Conservation (phyloP, 2,888 invertebrate genomes). For the Marronus borbonicus region DNA sequence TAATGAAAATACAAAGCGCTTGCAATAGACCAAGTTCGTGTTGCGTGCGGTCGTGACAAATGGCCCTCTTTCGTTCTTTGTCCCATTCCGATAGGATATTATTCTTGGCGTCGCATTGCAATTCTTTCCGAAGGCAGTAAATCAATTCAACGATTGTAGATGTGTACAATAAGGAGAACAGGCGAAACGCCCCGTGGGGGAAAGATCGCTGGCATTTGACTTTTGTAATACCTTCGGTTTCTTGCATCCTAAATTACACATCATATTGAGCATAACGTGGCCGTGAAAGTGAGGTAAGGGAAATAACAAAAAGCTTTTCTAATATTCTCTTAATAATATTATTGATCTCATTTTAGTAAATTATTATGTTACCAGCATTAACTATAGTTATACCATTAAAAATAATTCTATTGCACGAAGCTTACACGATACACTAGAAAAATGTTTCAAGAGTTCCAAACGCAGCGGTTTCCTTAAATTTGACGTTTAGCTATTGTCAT, state of each 20-base stretch:
- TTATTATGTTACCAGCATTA: too few relatives aligned
- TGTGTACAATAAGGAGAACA: constrained; percentile 30
- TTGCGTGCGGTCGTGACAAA: constrained; percentile 46
- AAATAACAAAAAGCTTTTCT: too few relatives aligned
- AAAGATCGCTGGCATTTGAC: constrained; percentile 1
- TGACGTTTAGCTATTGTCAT: too few relatives aligned
- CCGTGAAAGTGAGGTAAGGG: too few relatives aligned
- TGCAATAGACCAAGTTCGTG: constrained; percentile 50
- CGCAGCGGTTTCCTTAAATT: too few relatives aligned
- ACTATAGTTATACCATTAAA: too few relatives aligned
- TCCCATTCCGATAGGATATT: constrained; percentile 57
- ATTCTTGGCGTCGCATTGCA: constrained; percentile 59
- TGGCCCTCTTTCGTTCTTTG: constrained; percentile 43
- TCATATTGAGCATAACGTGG: neutral
- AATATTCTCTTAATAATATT: too few relatives aligned
- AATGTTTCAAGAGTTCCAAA: too few relatives aligned
- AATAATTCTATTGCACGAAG: too few relatives aligned
- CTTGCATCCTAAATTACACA: neutral
- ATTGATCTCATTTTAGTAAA: too few relatives aligned
- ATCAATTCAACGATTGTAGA: constrained; percentile 58
- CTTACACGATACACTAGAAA: too few relatives aligned
- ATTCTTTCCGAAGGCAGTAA: constrained; percentile 60
- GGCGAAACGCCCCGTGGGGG: neutral
- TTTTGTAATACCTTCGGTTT: neutral
- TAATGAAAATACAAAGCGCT: constrained; percentile 32